phyloP scores from a whole-genome alignment of 2,888 invertebrate genomes.

The Pyralis farinalis region DNA sequence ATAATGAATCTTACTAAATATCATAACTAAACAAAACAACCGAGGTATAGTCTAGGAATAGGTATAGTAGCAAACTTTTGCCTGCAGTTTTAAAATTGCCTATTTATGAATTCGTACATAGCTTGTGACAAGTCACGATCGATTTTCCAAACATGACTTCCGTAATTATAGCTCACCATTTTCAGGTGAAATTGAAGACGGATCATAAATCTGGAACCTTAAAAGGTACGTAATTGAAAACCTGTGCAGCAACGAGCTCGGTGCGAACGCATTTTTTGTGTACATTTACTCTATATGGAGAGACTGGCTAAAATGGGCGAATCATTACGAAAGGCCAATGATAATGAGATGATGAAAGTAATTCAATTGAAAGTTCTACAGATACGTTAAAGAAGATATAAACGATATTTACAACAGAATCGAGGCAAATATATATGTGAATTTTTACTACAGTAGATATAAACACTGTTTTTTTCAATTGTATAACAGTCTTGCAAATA shows the following conservation, averaged over 20 bases:
- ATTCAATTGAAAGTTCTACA: not conserved
- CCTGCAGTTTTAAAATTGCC: conserved; percentile 1
- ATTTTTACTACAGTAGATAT: too few species aligned
- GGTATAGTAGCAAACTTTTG: too few species aligned
- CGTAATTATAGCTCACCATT: conserved; percentile 9
- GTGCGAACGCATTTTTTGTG: conserved; percentile 7
- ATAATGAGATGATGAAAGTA: not conserved
- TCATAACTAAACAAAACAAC: too few species aligned
- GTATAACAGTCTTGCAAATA: too few species aligned
- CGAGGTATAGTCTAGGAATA: too few species aligned
- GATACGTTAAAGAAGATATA: too few species aligned
- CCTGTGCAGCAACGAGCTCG: conserved; percentile 6
- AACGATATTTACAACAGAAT: too few species aligned
- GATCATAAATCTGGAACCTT: conserved; percentile 7
- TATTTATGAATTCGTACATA: conserved; percentile 7
- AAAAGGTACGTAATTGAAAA: conserved; percentile 9
- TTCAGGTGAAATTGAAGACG: conserved; percentile 3
- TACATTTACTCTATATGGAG: not conserved
- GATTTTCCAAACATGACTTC: conserved; percentile 7
- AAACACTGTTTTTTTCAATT: too few species aligned
- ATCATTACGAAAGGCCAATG: not conserved
- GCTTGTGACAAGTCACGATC: conserved; percentile 4
- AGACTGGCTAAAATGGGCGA: conserved; percentile 2
- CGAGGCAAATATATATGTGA: too few species aligned
- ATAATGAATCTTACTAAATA: too few species aligned